These are phyloP conservation scores for Lepus europaeus DNA, from an alignment of 2,113 vertebrate species.

Conservation along the genomic window DNA sequence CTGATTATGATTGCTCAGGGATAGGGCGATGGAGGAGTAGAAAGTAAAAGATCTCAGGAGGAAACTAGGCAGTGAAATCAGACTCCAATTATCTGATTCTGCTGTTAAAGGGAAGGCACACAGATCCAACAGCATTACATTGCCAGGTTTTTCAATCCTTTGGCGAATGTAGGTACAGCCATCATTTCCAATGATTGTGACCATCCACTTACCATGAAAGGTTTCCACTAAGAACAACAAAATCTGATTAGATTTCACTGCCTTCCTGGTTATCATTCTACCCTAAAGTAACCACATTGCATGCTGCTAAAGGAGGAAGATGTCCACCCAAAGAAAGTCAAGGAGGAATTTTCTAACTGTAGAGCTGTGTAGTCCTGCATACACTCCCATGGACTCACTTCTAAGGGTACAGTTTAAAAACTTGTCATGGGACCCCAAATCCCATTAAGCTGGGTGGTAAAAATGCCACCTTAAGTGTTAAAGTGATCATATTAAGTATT, in stretches of 20 bases:
- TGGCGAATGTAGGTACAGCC: not conserved
- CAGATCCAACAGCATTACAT: not conserved
- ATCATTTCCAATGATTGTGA: slow-evolving; percentile 1
- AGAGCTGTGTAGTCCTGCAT: too few relatives aligned
- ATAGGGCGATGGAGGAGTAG: not conserved
- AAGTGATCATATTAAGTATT: too few relatives aligned
- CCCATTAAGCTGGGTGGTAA: too few relatives aligned
- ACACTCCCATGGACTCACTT: too few relatives aligned
- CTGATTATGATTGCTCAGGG: slow-evolving; percentile 58
- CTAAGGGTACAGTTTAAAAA: too few relatives aligned
- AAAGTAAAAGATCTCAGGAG: slow-evolving; percentile 60
- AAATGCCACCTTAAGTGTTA: too few relatives aligned
- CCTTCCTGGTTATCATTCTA: slow-evolving; percentile 14
- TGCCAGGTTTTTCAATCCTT: not conserved
- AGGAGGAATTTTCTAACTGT: too few relatives aligned
- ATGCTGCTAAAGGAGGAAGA: not conserved
- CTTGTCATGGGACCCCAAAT: too few relatives aligned
- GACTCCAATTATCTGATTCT: slow-evolving; percentile 34
- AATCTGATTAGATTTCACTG: slow-evolving; percentile 8
- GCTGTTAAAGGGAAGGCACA: not conserved
- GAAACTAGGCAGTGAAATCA: slow-evolving; percentile 31
- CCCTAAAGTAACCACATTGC: not conserved
- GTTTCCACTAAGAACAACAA: slow-evolving; percentile 25
- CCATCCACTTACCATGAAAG: not conserved
- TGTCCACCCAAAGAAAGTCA: not conserved